Percentiles rank a stretch among this genome's conserved stretches.
phyloP scores from a whole-genome alignment of 2,888 invertebrate species.

The Cheilosia urbana region DNA sequence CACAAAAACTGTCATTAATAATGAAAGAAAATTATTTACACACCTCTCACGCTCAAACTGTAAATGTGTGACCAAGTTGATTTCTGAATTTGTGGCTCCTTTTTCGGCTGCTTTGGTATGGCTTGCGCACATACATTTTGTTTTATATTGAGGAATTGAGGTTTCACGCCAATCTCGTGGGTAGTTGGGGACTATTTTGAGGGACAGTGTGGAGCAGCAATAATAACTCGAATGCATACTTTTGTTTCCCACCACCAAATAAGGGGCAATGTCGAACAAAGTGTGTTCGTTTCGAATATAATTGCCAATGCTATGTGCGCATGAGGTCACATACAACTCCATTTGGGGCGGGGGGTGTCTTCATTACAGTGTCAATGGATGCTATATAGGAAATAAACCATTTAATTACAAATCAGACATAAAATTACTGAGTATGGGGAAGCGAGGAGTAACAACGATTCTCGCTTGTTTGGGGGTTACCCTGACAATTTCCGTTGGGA shows the following conservation, averaged over 20 bases:
- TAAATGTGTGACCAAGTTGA: constrained; percentile 50
- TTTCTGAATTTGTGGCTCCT: constrained; percentile 40
- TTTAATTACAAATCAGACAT: constrained; percentile 35
- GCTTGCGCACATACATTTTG: constrained; percentile 17
- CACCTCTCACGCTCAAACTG: constrained; percentile 59
- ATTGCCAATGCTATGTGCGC: constrained; percentile 51
- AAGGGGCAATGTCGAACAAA: constrained; percentile 32
- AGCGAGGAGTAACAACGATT: no score
- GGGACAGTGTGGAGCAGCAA: constrained; percentile 36
- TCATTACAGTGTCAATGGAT: constrained; percentile 60
- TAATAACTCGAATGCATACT: constrained; percentile 8
- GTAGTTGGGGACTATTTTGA: constrained; percentile 48
- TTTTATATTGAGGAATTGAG: constrained; percentile 13
- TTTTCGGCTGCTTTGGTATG: constrained; percentile 32
- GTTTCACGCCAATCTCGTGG: constrained; percentile 53
- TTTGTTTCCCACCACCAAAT: constrained; percentile 1
- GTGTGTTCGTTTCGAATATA: constrained; percentile 44
- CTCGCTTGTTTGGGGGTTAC: no score
- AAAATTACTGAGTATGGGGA: no score
- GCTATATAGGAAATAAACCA: no score
- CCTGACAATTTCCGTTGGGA: no score
- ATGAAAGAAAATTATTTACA: constrained; percentile 22
- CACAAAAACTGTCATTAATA: constrained; percentile 28
- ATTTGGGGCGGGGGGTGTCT: constrained; percentile 49
- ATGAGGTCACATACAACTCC: constrained; percentile 56